Base-by-base conservation (phyloP, 1,140 invertebrate species). In the Brachionus rubens region DNA sequence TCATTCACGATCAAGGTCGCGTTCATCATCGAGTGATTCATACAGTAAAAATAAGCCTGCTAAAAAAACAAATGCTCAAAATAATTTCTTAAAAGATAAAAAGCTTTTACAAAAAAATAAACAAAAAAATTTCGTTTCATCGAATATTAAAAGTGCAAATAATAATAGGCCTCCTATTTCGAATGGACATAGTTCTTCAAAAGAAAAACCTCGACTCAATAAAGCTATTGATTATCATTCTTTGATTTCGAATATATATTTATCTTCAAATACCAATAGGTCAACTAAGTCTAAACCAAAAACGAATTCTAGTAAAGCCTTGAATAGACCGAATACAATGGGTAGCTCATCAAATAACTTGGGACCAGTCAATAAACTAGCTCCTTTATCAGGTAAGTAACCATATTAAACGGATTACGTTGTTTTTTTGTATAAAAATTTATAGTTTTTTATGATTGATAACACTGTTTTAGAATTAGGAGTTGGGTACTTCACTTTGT, bases 201-300 rank as follows among this genome's bases (percentile, higher is more conserved):
- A 36, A 59, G 54, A 59, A 36, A 59, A 59, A n/a, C 54, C 54
- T 9, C 33, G 16, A 19, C 9, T 65, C 24, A 41, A 41, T 21
- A 65, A 65, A 43, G 24, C 33, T n/a, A 2, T 24, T 12, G 59
- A 65, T 14, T 65, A 65, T 46, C 16, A 65, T 24, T 41, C 36
- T 24, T 21, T 36, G 3, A 65, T 65, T 7, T 43, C 59, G 2
- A 65, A 43, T 28, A 65, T 65, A 43, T 65, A 65, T 65, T 46
- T 59, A 9, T 33, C 40, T 43, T 43, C 59, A 43, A 65, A 65
- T 26, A 43, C 6, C 5, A 65, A 24, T n/a, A 40, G 36, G 14
- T 21, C 41, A 43, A 43, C 14, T 21, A 65, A 24, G 7, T 21
- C 59, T 12, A 65, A 46, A 28, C 40, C 59, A 65, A 41, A 43